Evolutionary conservation across 2,797 vertebrate species (phyloP).

Genomic region (Lithobates sylvaticus): DNA sequence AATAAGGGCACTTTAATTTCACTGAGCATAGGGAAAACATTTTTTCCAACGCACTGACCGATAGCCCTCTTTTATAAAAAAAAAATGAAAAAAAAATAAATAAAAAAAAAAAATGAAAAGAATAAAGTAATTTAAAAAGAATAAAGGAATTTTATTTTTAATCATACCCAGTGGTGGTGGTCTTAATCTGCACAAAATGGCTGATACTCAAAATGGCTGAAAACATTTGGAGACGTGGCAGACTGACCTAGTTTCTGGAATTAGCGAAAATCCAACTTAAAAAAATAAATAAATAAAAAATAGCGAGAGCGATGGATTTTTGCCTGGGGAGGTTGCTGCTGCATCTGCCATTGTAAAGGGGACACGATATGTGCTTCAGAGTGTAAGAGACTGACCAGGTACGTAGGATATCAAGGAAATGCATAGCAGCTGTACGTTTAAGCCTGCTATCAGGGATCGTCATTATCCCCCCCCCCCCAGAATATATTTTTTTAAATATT

Average conservation of each 20-base stretch:
- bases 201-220: slow-evolving; percentile 33
- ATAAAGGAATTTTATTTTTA: not conserved
- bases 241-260: slow-evolving; percentile 58
- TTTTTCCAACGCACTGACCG: not conserved
- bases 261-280: slow-evolving; percentile 49
- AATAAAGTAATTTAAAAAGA: not conserved
- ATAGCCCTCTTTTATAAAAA: not conserved
- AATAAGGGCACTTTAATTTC: not conserved
- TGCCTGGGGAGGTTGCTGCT: slow-evolving; percentile 48
- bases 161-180: not conserved
- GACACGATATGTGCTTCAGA: not conserved
- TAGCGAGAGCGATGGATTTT: not conserved
- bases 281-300: not conserved
- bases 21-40: too few relatives aligned
- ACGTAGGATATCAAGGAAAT: not conserved
- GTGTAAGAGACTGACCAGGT: not conserved
- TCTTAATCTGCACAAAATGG: slow-evolving; percentile 23
- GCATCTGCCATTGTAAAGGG: slow-evolving; percentile 50
- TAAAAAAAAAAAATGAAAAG: not conserved
- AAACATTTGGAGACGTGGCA: slow-evolving; percentile 8
- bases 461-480: too few relatives aligned
- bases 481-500: too few relatives aligned
- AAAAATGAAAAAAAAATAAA: too few relatives aligned
- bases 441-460: too few relatives aligned
- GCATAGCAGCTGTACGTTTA: not conserved